These are phyloP conservation scores for Ceriagrion tenellum DNA, from an alignment of 2,888 invertebrate genomes.

Conservation along the genomic window DNA sequence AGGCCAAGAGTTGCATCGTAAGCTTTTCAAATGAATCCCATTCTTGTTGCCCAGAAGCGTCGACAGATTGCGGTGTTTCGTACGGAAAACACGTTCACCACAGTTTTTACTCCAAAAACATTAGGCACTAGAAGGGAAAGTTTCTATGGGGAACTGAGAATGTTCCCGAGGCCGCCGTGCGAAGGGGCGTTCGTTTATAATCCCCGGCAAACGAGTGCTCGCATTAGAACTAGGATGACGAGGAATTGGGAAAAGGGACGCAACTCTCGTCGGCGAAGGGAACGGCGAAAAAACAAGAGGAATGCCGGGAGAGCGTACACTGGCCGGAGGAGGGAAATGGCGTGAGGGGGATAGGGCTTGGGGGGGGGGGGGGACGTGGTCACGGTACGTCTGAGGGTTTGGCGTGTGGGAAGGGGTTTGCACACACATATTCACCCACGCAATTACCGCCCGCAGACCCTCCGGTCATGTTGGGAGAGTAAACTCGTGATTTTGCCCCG, in stretches of 20 bases:
- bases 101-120: background rate
- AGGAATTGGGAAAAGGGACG: too few species aligned
- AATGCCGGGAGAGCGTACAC: background rate
- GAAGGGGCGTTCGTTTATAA: background rate
- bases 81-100: too few species aligned
- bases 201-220: background rate
- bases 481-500: background rate
- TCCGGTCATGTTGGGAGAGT: background rate
- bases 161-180: background rate
- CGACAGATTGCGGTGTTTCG: too few species aligned
- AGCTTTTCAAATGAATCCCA: too few species aligned
- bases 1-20: too few species aligned
- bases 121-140: background rate
- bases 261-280: too few species aligned
- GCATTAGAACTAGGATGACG: background rate
- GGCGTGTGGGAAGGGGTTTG: too few species aligned
- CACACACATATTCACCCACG: background rate
- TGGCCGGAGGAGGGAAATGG: background rate
- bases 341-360: background rate
- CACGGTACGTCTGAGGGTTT: background rate
- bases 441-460: background rate
- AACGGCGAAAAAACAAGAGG: too few species aligned
- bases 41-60: too few species aligned
- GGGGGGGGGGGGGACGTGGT: background rate
- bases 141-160: background rate